Evolutionary conservation across 2,888 invertebrate genomes (phyloP), one percentile per base, ranked within the genome.

Genomic region (Lepidocyrtinus sp.): DNA sequence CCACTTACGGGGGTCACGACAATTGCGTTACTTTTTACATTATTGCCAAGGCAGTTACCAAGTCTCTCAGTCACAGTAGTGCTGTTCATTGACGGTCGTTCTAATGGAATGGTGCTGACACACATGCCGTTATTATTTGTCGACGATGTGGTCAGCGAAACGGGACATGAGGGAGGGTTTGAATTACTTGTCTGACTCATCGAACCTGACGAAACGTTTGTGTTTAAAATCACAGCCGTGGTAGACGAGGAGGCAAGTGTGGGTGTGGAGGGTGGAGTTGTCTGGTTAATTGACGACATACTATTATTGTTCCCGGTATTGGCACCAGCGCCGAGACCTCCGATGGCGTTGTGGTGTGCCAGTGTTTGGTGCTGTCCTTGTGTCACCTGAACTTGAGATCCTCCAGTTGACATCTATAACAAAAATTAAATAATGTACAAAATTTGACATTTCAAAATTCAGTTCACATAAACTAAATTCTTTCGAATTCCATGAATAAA

Each of bases 351-450:
- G 63, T 75, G 77, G 45, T 84, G 84, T 22, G 82, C 78, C 59
- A 85, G 62, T 21, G 80, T 82, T 70, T 85, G 85, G 75, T 80
- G 78, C 77, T 81, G 81, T 81, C 93, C 96, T 95, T 91, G 96
- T 94, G 96, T 96, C 95, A 96, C 95, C 83, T 96, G 96, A 94
- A 96, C 93, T 93, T 96, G 96, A 92, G 96, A 94, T 92, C 95
- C 95, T 92, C 95, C 95, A 93, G 96, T 95, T 93, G 96, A 95
- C 96, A 96, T 96, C 96, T 96, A 92, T 88, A 93, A 93, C 87
- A 88, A 2, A 12, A 90, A 90, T 89, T 90, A 86, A 84, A 83
- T 3, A 50, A 17, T n/a, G n/a, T n/a, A n/a, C n/a, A n/a, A n/a
- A n/a, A n/a, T n/a, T n/a, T n/a, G n/a, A n/a, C n/a, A n/a, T n/a